Evolutionary conservation across 2,888 invertebrate species (phyloP), one percentile per base, ranked within the genome.

Genomic region (Crocallis elinguaria): DNA sequence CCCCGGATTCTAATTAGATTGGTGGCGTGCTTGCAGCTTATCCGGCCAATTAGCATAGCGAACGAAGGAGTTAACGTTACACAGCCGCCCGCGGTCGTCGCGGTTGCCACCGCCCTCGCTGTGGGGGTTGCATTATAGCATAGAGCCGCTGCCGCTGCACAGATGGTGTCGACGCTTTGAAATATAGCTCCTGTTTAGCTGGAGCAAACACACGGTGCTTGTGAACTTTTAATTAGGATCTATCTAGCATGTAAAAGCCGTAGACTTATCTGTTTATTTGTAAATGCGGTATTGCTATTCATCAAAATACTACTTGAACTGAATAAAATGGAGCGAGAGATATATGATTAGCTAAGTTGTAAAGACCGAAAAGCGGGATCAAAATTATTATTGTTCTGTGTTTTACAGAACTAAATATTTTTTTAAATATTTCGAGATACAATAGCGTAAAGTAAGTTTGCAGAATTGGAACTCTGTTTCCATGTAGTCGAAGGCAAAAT

Each of bases 41-140:
- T 75, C 75, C 77, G 62, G 61, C 77, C 75, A 82, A 84, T 84
- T 84, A 84, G 82, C 79, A 82, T 84, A 77, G 79, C 75, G 75
- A 83, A 79, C 77, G 76, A 77, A 77, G 76, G 71, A 73, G 74
- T 72, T 78, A 69, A 65, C 71, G 64, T 50, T 62, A 32, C 68
- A 62, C 60, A 19, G 39, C 30, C 39, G n/a, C 12, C 42, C 27
- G 65, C 61, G 67, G 72, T 70, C 65, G 57, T 60, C 67, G 75
- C 60, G 75, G 79, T 76, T 81, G 72, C 63, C 66, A 73, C 75
- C 69, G 68, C 69, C 72, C 69, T 71, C 66, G 75, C 76, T 78
- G 73, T 60, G 64, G 64, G 57, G 66, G 66, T 69, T 79, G 75
- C 75, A 77, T 82, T 79, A 73, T 76, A 65, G 66, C 73, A 60